A percentile compares a stretch with the other conserved stretches of the same genome.
phyloP scores from a whole-genome alignment of 2,888 invertebrate genomes.

The Lepidocyrtoides sp. region DNA sequence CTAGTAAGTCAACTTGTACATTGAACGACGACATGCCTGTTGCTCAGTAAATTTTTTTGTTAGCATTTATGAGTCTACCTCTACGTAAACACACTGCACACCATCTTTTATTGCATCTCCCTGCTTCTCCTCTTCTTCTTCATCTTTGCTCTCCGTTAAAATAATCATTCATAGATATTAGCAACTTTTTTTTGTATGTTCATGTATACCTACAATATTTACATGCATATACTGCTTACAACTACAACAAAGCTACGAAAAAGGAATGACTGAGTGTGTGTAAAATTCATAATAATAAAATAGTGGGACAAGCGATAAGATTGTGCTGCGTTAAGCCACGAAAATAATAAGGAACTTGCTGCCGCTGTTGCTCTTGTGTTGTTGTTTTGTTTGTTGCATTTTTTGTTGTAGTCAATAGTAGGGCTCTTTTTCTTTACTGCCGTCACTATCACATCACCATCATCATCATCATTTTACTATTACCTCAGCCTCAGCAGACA shows the following conservation, averaged over 20 bases:
- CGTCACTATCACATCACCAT: constrained; percentile 2
- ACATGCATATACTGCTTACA: not conserved
- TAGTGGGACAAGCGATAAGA: constrained; percentile 77
- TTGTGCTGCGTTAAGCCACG: constrained; percentile 67
- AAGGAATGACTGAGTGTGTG: constrained; percentile 52
- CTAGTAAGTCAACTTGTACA: constrained; percentile 39
- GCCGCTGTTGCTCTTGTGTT: constrained; percentile 41
- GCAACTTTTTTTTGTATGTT: not conserved
- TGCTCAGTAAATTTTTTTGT: constrained; percentile 32
- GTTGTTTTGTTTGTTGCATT: constrained; percentile 49
- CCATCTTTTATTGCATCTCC: constrained; percentile 38
- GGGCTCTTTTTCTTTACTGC: constrained; percentile 20
- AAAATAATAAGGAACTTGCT: constrained; percentile 79
- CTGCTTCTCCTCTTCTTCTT: not conserved
- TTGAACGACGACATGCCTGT: constrained; percentile 56
- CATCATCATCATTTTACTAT: constrained; percentile 30
- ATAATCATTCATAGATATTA: constrained; percentile 36
- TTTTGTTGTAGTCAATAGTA: constrained; percentile 16
- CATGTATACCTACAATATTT: constrained; percentile 37
- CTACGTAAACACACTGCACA: not conserved
- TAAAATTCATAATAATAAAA: constrained; percentile 74
- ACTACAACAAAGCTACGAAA: not conserved
- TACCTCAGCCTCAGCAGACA: constrained; percentile 57
- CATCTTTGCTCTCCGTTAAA: constrained; percentile 12
- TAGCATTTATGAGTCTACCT: not conserved